phyloP scores from a whole-genome alignment of 2,888 invertebrate species.

The Callosobruchus maculatus region DNA sequence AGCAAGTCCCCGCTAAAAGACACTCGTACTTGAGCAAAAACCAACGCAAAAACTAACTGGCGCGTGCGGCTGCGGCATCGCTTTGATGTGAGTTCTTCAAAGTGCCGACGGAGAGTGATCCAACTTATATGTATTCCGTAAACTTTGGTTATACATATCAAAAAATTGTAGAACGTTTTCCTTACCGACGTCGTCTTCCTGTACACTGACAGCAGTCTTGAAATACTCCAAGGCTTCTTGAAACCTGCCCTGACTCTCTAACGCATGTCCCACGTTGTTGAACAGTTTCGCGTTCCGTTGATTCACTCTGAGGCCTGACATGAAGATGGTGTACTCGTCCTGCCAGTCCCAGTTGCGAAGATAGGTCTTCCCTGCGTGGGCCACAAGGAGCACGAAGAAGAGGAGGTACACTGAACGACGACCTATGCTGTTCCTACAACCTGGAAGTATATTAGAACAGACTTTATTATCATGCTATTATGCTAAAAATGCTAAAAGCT shows the following conservation, averaged over 20 bases:
- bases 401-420: conserved; percentile 45
- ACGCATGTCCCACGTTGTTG: conserved; percentile 95
- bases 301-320: conserved; percentile 84
- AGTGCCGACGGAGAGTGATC: too few species aligned
- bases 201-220: conserved; percentile 87
- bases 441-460: background rate
- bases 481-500: too few species aligned
- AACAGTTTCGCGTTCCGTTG: conserved; percentile 91
- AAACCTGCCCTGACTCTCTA: conserved; percentile 72
- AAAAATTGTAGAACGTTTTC: too few species aligned
- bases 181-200: conserved; percentile 91
- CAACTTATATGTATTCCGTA: too few species aligned
- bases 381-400: conserved; percentile 59
- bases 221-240: conserved; percentile 85
- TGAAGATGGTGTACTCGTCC: conserved; percentile 90
- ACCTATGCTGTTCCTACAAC: background rate
- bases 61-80: too few species aligned
- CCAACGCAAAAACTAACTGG: too few species aligned
- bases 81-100: too few species aligned
- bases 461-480: conserved; percentile 39
- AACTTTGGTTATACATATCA: too few species aligned
- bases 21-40: too few species aligned
- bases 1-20: too few species aligned
- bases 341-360: conserved; percentile 90
- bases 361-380: conserved; percentile 83